Conservation (phyloP, 2,888 invertebrate species). For the Polietes domitor region DNA sequence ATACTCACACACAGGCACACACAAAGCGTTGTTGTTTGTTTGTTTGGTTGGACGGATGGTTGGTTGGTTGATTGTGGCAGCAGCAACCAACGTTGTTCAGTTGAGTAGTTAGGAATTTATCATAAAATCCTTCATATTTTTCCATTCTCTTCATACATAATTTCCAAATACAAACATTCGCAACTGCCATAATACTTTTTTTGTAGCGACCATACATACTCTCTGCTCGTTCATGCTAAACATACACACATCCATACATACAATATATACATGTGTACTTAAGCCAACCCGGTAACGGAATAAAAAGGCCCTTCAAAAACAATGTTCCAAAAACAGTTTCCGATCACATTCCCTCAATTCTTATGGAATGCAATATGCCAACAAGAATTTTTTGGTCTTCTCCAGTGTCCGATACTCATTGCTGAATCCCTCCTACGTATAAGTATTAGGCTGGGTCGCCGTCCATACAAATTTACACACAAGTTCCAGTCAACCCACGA, state of each 20-base stretch:
- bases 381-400: too few species aligned
- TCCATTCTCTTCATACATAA: slow-evolving; percentile 4
- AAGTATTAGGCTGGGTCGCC: too few species aligned
- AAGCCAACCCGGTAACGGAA: too few species aligned
- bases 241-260: slow-evolving; percentile 13
- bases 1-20: background rate
- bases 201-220: slow-evolving; percentile 24
- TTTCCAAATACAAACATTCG: slow-evolving; percentile 55
- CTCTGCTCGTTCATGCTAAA: slow-evolving; percentile 17
- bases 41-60: slow-evolving; percentile 26
- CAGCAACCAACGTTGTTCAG: slow-evolving; percentile 55
- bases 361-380: too few species aligned
- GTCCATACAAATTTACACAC: too few species aligned
- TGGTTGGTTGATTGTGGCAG: slow-evolving; percentile 19
- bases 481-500: too few species aligned
- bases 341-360: too few species aligned
- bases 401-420: too few species aligned
- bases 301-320: too few species aligned
- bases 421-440: too few species aligned
- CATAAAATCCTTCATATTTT: slow-evolving; percentile 55
- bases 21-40: slow-evolving; percentile 53
- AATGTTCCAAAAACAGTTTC: too few species aligned
- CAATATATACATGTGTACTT: background rate
- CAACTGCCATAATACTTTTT: slow-evolving; percentile 40
- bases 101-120: slow-evolving; percentile 64